phyloP scores from a whole-genome alignment of 2,797 vertebrate genomes.

The Thripadectes ignobilis region DNA sequence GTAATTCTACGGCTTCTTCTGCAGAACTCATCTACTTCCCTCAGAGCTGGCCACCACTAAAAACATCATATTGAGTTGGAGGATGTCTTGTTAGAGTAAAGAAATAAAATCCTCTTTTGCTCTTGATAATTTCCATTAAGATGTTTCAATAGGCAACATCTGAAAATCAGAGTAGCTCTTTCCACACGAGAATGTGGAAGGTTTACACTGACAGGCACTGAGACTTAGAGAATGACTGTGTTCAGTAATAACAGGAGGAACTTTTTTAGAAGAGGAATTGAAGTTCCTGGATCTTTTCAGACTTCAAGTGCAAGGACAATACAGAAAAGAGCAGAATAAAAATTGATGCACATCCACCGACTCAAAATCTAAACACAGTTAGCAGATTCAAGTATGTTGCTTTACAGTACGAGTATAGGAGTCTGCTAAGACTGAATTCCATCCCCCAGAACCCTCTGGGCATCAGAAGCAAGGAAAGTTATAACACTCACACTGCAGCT shows the following conservation, averaged over 20 bases:
- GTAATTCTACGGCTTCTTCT: not conserved
- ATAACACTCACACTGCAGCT: not conserved
- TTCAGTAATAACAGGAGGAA: not conserved
- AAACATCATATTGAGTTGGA: not conserved
- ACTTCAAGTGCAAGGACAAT: not conserved
- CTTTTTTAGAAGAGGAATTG: not conserved
- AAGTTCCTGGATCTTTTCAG: not conserved
- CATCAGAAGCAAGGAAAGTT: not conserved
- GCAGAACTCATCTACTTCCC: not conserved
- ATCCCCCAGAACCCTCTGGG: not conserved
- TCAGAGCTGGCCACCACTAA: not conserved
- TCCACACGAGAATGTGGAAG: not conserved
- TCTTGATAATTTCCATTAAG: not conserved
- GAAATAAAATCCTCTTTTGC: not conserved
- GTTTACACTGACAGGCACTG: not conserved
- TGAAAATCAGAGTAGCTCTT: not conserved
- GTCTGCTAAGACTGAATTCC: not conserved
- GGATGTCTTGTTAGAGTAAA: not conserved
- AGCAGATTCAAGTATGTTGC: rapidly evolving
- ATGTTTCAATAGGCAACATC: not conserved
- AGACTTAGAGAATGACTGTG: not conserved
- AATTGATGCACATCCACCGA: not conserved
- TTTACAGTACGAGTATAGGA: not conserved
- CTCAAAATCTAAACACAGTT: not conserved
- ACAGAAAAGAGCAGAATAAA: not conserved